These are phyloP conservation scores for Leucoma salicis DNA, from an alignment of 2,888 invertebrate species.

Conservation along the genomic window DNA sequence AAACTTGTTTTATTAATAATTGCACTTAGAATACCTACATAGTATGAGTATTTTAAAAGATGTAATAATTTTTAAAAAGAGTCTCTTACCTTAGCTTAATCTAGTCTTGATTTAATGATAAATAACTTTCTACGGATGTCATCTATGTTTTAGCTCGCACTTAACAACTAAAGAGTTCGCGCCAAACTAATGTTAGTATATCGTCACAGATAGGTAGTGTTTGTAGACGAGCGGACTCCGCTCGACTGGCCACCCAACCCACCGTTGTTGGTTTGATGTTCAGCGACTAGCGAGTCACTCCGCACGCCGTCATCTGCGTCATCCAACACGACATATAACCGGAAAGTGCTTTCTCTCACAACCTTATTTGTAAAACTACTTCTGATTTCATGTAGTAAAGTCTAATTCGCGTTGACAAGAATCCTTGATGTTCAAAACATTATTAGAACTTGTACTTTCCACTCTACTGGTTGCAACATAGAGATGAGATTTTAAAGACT, in stretches of 20 bases:
- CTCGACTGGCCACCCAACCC: slow-evolving; percentile 59
- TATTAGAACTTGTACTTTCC: slow-evolving; percentile 43
- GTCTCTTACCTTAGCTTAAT: slow-evolving; percentile 24
- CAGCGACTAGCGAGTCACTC: slow-evolving; percentile 45
- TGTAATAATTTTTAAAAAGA: slow-evolving; percentile 2
- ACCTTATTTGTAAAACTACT: slow-evolving; percentile 43
- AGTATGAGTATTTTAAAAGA: too few species aligned
- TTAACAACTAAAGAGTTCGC: slow-evolving; percentile 32
- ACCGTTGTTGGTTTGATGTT: slow-evolving; percentile 40
- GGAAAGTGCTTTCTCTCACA: slow-evolving; percentile 79
- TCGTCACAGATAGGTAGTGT: slow-evolving; percentile 43
- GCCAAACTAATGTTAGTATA: slow-evolving; percentile 40
- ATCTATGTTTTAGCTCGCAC: slow-evolving; percentile 41
- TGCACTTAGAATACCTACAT: neutral
- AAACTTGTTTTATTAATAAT: neutral
- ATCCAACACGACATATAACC: slow-evolving; percentile 66
- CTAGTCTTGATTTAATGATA: slow-evolving; percentile 7
- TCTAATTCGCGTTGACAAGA: slow-evolving; percentile 28
- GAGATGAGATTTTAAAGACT: slow-evolving; percentile 40
- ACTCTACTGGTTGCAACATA: slow-evolving; percentile 43
- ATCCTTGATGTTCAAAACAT: slow-evolving; percentile 12
- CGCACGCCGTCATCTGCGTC: slow-evolving; percentile 73
- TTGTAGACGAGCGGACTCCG: slow-evolving; percentile 55
- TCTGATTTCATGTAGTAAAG: slow-evolving; percentile 51
- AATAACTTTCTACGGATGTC: slow-evolving; percentile 28